Evolutionary conservation across 2,113 vertebrate genomes (phyloP).

Genomic region (Microtus ochrogaster): DNA sequence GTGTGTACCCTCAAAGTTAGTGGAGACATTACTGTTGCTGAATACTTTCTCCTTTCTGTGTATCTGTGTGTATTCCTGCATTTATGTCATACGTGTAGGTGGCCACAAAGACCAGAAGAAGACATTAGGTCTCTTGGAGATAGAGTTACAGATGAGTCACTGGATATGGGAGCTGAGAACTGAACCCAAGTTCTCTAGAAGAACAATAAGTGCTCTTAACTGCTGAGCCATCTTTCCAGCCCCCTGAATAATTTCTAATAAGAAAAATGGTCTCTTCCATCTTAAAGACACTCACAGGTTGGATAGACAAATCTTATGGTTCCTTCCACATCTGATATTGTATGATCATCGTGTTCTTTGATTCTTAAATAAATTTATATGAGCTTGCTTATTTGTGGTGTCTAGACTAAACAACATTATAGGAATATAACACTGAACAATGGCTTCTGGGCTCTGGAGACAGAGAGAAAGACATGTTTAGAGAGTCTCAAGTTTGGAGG

Average conservation of each 20-base stretch:
- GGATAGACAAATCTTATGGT: neutral
- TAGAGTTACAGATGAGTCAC: neutral
- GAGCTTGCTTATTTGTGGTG: neutral
- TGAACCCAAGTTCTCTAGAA: neutral
- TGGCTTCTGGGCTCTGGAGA: neutral
- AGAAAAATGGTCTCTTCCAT: neutral
- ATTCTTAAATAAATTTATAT: neutral
- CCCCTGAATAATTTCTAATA: neutral
- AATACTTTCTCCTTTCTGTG: neutral
- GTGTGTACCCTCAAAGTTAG: neutral
- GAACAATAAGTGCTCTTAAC: neutral
- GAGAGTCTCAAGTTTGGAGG: neutral
- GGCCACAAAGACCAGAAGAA: neutral
- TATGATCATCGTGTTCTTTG: neutral
- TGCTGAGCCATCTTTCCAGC: neutral
- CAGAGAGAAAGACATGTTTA: fast-evolving
- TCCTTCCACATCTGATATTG: neutral
- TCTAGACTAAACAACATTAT: neutral
- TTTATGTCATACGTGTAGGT: neutral
- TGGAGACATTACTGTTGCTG: neutral
- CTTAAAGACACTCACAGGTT: neutral
- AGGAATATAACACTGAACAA: neutral
- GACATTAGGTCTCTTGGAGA: neutral
- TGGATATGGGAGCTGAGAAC: neutral
- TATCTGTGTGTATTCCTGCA: neutral